These are phyloP conservation scores for Tragelaphus scriptus DNA, from an alignment of 2,113 vertebrate species.

Conservation along the genomic window DNA sequence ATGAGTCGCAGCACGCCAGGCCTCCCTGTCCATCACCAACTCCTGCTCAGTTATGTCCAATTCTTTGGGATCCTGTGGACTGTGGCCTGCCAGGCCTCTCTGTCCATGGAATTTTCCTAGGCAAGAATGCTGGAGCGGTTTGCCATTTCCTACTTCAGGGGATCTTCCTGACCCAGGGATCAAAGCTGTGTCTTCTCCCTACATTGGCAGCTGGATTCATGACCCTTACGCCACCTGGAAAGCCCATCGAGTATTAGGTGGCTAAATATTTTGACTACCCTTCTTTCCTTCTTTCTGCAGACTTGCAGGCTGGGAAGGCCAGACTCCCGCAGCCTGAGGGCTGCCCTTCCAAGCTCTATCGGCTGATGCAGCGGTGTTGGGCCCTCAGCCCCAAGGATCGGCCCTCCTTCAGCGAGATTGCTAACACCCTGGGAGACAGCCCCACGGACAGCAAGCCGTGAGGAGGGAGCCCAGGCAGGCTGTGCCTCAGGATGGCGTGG, in stretches of 20 bases:
- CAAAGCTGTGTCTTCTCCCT: neutral
- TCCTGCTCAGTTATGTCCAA: no score
- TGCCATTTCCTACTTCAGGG: neutral
- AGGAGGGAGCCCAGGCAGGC: constrained; percentile 62
- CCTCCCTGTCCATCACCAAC: no score
- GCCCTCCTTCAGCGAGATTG: constrained; percentile 93
- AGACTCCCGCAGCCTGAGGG: constrained; percentile 88
- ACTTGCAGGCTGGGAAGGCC: constrained; percentile 87
- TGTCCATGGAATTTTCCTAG: neutral
- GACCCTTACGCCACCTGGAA: neutral
- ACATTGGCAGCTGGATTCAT: neutral
- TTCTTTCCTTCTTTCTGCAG: constrained; percentile 68
- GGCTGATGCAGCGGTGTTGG: constrained; percentile 96
- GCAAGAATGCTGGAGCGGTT: neutral
- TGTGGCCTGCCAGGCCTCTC: neutral
- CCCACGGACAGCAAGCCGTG: constrained; percentile 92
- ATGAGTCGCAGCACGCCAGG: no score
- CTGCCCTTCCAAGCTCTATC: constrained; percentile 91
- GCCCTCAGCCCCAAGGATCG: constrained; percentile 93
- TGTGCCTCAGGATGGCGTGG: constrained; percentile 26
- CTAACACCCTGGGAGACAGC: constrained; percentile 86
- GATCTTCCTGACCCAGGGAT: neutral
- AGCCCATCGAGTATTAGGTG: neutral
- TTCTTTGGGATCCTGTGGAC: no score
- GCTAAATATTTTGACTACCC: neutral